A percentile compares a stretch with the other conserved stretches of the same genome.
Conservation (phyloP, 2,888 invertebrate species). For the Dynastes grantii region DNA sequence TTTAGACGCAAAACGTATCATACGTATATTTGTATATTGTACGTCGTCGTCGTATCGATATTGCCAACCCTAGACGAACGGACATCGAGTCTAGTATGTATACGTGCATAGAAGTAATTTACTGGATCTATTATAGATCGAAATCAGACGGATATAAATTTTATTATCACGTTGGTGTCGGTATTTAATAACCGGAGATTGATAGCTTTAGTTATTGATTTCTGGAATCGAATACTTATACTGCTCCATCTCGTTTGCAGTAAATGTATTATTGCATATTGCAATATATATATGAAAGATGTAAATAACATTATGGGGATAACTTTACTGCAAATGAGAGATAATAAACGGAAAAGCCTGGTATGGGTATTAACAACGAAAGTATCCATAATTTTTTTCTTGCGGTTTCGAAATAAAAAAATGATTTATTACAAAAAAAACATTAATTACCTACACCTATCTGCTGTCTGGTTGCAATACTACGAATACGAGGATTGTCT, state of each 20-base stretch:
- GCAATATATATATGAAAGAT: no score
- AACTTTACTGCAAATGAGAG: no score
- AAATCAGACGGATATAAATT: background rate
- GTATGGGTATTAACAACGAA: no score
- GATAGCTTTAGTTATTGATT: background rate
- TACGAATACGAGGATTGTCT: no score
- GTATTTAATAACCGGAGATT: background rate
- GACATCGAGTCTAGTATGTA: background rate
- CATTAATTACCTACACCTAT: no score
- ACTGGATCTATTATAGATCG: background rate
- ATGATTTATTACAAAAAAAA: no score
- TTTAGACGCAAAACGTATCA: background rate
- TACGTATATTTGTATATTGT: background rate
- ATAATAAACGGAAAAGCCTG: no score
- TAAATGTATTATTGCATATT: slow-evolving; percentile 2
- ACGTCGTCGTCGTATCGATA: background rate
- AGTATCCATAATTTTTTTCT: no score
- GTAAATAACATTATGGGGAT: no score
- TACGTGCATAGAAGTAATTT: background rate
- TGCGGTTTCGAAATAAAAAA: no score
- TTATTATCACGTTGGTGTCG: background rate
- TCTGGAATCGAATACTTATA: background rate
- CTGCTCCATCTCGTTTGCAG: background rate
- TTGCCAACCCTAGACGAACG: no score
- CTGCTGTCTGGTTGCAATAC: no score